Conservation (phyloP, 2,797 vertebrate genomes). For the Orestias chungarensis region DNA sequence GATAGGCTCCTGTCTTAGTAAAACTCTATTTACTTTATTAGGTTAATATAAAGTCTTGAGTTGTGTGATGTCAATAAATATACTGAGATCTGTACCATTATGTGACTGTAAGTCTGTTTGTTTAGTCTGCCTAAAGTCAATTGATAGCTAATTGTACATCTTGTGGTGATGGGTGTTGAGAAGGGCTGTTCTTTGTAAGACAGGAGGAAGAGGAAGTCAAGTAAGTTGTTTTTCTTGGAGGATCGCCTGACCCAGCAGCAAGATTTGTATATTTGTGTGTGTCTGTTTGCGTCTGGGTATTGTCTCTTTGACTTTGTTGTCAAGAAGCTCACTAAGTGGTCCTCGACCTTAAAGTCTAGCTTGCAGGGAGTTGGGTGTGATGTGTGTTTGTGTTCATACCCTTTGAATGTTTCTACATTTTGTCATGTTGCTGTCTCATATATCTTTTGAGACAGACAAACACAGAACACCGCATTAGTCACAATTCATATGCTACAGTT, state of each 20-base stretch:
- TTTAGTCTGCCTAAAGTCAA: not conserved
- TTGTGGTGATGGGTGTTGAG: slow-evolving; percentile 6
- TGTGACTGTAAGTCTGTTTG: not conserved
- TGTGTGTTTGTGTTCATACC: slow-evolving; percentile 1
- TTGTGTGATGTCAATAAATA: not conserved
- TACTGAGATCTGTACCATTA: not conserved
- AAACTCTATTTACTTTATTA: not conserved
- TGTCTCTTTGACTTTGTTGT: slow-evolving; percentile 26
- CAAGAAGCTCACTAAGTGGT: slow-evolving; percentile 31
- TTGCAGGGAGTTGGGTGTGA: slow-evolving; percentile 19
- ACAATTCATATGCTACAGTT: no score
- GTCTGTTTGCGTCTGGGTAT: slow-evolving; percentile 13
- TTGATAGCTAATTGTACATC: slow-evolving; percentile 9
- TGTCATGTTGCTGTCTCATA: not conserved
- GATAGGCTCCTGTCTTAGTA: not conserved
- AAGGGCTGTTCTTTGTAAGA: slow-evolving; percentile 31
- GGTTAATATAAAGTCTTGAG: not conserved
- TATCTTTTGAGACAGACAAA: not conserved
- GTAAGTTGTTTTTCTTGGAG: slow-evolving; percentile 3
- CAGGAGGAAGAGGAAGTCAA: slow-evolving; percentile 62
- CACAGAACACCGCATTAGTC: not conserved
- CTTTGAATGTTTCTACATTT: not conserved
- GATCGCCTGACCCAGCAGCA: slow-evolving; percentile 20
- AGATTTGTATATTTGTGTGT: slow-evolving; percentile 16
- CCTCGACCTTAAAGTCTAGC: slow-evolving; percentile 44